Conservation (phyloP, 2,888 invertebrate species). For the Xylota sylvarum region DNA sequence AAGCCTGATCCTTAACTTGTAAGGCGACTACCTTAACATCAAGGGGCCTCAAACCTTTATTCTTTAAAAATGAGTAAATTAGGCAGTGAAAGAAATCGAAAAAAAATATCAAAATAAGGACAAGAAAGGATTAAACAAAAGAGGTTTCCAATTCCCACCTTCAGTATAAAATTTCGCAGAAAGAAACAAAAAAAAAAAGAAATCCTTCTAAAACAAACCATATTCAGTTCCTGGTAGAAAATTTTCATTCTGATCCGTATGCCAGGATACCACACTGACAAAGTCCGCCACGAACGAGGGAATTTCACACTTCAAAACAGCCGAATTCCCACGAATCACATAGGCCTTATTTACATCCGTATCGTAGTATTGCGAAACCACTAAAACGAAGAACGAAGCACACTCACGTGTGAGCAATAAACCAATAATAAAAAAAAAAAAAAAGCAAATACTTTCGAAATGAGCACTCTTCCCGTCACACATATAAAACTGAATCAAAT, state of each 20-base stretch:
- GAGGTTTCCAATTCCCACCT: slow-evolving; percentile 39
- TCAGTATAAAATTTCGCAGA: slow-evolving; percentile 2
- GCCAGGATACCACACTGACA: slow-evolving; percentile 94
- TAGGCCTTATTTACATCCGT: slow-evolving; percentile 97
- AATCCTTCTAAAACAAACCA: slow-evolving; percentile 82
- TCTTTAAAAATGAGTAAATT: too few species aligned
- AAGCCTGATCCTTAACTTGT: too few species aligned
- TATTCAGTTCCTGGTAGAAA: slow-evolving; percentile 84
- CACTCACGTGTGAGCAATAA: slow-evolving; percentile 13
- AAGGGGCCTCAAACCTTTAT: too few species aligned
- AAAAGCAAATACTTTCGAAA: background rate
- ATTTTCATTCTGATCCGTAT: slow-evolving; percentile 88
- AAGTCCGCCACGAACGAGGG: slow-evolving; percentile 97
- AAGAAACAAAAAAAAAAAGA: background rate
- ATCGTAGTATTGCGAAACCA: slow-evolving; percentile 95
- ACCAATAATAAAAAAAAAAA: slow-evolving; percentile 9
- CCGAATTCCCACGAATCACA: slow-evolving; percentile 94
- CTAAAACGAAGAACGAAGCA: slow-evolving; percentile 85
- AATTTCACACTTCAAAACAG: slow-evolving; percentile 94
- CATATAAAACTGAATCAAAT: slow-evolving; percentile 16
- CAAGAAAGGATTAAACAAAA: slow-evolving; percentile 1
- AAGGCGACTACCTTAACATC: too few species aligned
- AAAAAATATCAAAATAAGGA: background rate
- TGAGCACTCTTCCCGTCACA: slow-evolving; percentile 28
- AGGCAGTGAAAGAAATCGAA: too few species aligned